Conservation (phyloP, 2,888 invertebrate genomes). For the Andrena camellia region DNA sequence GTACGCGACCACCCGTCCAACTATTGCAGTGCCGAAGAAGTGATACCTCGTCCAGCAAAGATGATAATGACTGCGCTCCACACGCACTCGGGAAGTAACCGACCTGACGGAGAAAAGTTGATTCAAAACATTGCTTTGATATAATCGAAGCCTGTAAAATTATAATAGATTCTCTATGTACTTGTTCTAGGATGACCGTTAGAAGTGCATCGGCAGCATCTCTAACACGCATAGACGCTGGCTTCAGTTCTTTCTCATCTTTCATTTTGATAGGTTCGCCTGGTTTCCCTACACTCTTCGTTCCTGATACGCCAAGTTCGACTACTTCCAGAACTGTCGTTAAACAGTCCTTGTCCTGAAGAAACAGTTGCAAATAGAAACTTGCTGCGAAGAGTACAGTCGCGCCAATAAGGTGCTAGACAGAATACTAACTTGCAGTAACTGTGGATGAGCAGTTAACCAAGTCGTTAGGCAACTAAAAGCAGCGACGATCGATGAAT, state of each 20-base stretch:
- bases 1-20: constrained; percentile 86
- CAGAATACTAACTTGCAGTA: constrained; percentile 86
- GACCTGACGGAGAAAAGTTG: constrained; percentile 85
- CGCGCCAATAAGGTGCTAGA: neutral
- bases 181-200: constrained; percentile 96
- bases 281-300: constrained; percentile 94
- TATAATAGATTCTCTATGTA: constrained; percentile 75
- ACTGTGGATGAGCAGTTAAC: constrained; percentile 95
- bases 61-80: constrained; percentile 94
- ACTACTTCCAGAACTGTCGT: constrained; percentile 98
- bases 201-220: constrained; percentile 98
- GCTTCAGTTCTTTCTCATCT: constrained; percentile 97
- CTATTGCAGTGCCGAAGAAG: constrained; percentile 91
- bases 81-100: constrained; percentile 94
- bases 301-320: constrained; percentile 98
- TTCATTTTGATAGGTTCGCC: constrained; percentile 96
- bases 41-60: constrained; percentile 94
- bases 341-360: constrained; percentile 95
- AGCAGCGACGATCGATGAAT: constrained; percentile 97
- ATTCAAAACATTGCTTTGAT: neutral
- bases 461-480: constrained; percentile 96
- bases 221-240: constrained; percentile 98
- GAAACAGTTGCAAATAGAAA: neutral
- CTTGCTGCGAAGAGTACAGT: constrained; percentile 2
- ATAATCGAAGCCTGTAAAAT: neutral